phyloP scores from a whole-genome alignment of 1,140 invertebrate species.

The Anthonomus grandis region DNA sequence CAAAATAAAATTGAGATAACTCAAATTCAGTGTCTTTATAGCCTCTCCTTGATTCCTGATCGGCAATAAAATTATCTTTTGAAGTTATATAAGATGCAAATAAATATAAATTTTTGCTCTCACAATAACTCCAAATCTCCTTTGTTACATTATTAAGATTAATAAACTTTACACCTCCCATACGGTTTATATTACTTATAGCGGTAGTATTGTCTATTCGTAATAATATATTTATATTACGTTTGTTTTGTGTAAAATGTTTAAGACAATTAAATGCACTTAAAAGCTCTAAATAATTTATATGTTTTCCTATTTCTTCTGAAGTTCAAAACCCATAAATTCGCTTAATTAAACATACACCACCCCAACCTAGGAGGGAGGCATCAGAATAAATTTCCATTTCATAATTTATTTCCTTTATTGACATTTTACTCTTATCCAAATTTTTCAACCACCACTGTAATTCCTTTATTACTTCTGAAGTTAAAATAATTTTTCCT shows the following conservation, averaged over 20 bases:
- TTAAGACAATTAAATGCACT: constrained; percentile 5
- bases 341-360: neutral
- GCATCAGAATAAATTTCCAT: constrained; percentile 10
- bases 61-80: constrained; percentile 7
- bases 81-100: constrained; percentile 11
- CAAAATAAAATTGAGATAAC: neutral
- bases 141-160: constrained; percentile 9
- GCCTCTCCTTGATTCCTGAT: constrained; percentile 3
- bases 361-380: no score
- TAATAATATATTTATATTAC: constrained; percentile 3
- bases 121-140: constrained; percentile 9
- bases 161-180: constrained; percentile 8
- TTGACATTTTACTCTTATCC: neutral
- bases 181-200: constrained; percentile 14
- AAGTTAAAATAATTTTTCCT: neutral
- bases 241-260: neutral
- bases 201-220: constrained; percentile 17
- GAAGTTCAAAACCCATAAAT: neutral
- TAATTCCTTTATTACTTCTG: neutral
- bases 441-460: constrained; percentile 6
- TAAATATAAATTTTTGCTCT: constrained; percentile 1
- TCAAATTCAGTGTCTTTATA: neutral
- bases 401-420: neutral
- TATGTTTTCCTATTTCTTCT: neutral
- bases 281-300: constrained; percentile 10